These are phyloP conservation scores for Sebastes hubbsi DNA, from an alignment of 2,797 vertebrate species.

Conservation along the genomic window DNA sequence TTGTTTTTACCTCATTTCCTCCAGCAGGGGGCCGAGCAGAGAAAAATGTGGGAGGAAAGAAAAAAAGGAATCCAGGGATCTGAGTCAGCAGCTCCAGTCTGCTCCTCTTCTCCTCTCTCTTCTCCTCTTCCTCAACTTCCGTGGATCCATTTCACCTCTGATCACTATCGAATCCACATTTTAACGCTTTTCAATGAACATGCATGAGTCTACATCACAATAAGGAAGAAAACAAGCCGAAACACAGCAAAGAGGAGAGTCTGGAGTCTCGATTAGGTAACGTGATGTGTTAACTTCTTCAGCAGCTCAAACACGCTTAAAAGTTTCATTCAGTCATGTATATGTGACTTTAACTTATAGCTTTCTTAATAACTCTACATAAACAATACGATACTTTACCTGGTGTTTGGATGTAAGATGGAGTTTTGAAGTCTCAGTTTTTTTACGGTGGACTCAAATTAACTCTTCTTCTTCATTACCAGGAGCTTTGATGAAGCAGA, in stretches of 20 bases:
- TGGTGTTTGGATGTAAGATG: neutral
- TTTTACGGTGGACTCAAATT: neutral
- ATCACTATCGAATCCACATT: neutral
- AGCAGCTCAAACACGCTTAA: neutral
- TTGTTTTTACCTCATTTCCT: constrained; percentile 28
- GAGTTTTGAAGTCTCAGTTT: neutral
- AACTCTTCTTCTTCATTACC: neutral
- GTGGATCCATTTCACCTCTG: neutral
- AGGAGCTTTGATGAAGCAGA: constrained; percentile 58
- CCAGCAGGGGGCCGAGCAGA: constrained; percentile 58
- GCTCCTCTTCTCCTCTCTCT: neutral
- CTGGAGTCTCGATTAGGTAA: constrained; percentile 40
- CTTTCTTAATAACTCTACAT: neutral
- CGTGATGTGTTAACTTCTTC: neutral
- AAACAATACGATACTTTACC: accelerated
- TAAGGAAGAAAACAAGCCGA: neutral
- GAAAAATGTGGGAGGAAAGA: constrained; percentile 45
- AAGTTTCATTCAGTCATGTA: neutral
- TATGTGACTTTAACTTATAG: neutral
- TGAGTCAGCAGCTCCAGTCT: constrained; percentile 45
- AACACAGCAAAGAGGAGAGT: neutral
- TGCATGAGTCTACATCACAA: accelerated
- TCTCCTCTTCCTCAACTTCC: constrained; percentile 41
- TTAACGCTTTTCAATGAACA: neutral
- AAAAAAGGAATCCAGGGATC: constrained; percentile 25